Evolutionary conservation across 2,113 vertebrate species (phyloP).

Genomic region (Scartelaos histophorus): DNA sequence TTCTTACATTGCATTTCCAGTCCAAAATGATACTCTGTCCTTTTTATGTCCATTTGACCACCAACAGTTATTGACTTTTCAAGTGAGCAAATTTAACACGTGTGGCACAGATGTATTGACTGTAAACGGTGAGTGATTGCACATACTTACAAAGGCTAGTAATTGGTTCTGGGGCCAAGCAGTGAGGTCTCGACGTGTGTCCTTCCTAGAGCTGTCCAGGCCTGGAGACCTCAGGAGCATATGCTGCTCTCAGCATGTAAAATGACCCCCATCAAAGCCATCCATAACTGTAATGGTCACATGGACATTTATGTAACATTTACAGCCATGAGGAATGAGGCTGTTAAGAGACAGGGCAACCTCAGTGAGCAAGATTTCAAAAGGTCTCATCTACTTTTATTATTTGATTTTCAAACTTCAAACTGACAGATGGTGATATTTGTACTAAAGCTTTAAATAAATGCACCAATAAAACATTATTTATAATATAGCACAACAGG

Average conservation of each 20-base stretch:
- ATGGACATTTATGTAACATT: constrained; percentile 72
- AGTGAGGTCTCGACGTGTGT: constrained; percentile 24
- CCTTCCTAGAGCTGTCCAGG: constrained; percentile 54
- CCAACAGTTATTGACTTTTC: background rate
- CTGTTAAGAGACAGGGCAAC: constrained; percentile 56
- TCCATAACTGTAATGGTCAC: constrained; percentile 77
- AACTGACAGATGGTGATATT: constrained; percentile 15
- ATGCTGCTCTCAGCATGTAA: constrained; percentile 72
- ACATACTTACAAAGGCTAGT: background rate
- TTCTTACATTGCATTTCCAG: background rate
- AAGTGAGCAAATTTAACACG: background rate
- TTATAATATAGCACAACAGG: background rate
- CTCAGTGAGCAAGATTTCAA: constrained; percentile 47
- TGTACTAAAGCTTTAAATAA: constrained; percentile 11
- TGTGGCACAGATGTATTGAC: constrained; percentile 22
- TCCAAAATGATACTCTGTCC: background rate
- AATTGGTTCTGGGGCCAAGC: constrained; percentile 35
- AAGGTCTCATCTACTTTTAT: constrained; percentile 15
- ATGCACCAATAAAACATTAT: background rate
- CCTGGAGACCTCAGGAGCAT: constrained; percentile 60
- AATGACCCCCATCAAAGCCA: constrained; percentile 71
- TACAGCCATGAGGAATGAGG: constrained; percentile 66
- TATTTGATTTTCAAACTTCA: constrained; percentile 30
- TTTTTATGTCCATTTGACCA: background rate
- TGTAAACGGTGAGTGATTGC: constrained; percentile 7